Evolutionary conservation across 2,888 invertebrate species (phyloP), one percentile per base, ranked within the genome.

Genomic region (Cacoxenus indagator): DNA sequence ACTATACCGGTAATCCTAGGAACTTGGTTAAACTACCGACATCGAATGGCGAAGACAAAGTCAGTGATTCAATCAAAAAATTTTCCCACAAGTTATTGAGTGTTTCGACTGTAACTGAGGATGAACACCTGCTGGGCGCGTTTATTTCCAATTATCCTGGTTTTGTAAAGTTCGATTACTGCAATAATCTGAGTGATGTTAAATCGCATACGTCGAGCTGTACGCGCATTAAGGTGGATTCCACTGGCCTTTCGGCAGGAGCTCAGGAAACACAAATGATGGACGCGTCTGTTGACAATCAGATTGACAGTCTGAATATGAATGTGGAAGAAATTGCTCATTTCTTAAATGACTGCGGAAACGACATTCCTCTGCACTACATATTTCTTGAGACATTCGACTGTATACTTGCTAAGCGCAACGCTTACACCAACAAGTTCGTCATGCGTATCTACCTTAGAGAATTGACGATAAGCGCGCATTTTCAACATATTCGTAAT

Each of bases 401-500:
- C 0, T 83, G 84, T 64, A 87, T 90, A 68, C 78, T 90, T n/a
- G 86, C 86, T 59, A 76, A 84, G n/a, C 84, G 88, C 5, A 84
- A 85, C 51, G 75, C 81, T 1, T 85, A 87, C 62, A 89, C 90
- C 0, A 90, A 90, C 71, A 86, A 84, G 70, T 87, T 89, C 73
- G 90, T 90, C 0, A 89, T 90, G 78, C 83, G 87, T 31, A 88
- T 90, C 70, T 87, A 90, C 76, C 84, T 87, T 4, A 81, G 88
- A 4, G 90, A 90, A 62, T 89, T 90, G 73, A 84, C 86, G 70
- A 77, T 91, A 5, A 85, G 87, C 46, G 85, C 84, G 6, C 89
- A 90, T 75, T 80, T 91, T 45, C 86, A 86, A 46, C 86, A 90
- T 64, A 87, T 91, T 81, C 87, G 90, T 31, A 88, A 87, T 45